Conservation (phyloP, 2,888 invertebrate genomes). For the Agrotis exclamationis region DNA sequence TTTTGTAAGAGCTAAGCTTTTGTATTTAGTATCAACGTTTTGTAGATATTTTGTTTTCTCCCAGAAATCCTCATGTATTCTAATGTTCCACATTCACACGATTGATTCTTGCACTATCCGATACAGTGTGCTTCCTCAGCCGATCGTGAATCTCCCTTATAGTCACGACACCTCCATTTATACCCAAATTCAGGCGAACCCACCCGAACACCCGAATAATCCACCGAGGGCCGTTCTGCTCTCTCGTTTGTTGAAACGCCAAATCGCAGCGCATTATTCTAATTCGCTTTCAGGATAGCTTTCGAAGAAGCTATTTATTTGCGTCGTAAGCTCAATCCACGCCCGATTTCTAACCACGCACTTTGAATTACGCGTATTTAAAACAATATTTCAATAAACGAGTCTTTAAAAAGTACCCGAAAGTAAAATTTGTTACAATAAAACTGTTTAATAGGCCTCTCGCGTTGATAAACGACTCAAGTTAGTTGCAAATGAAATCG, state of each 20-base stretch:
- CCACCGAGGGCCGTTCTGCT: slow-evolving; percentile 88
- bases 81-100: slow-evolving; percentile 56
- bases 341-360: slow-evolving; percentile 64
- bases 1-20: slow-evolving; percentile 47
- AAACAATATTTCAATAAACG: slow-evolving; percentile 68
- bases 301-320: slow-evolving; percentile 90
- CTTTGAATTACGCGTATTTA: slow-evolving; percentile 69
- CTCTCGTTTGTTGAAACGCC: slow-evolving; percentile 89
- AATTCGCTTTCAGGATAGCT: slow-evolving; percentile 89
- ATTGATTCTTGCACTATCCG: slow-evolving; percentile 71
- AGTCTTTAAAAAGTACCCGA: slow-evolving; percentile 18
- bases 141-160: slow-evolving; percentile 71
- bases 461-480: slow-evolving; percentile 68
- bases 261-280: slow-evolving; percentile 91
- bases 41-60: slow-evolving; percentile 50
- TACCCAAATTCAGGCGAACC: slow-evolving; percentile 86
- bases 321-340: slow-evolving; percentile 82
- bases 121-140: slow-evolving; percentile 70
- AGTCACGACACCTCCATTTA: slow-evolving; percentile 87
- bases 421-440: slow-evolving; percentile 46
- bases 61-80: slow-evolving; percentile 50
- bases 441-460: slow-evolving; percentile 56
- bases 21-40: slow-evolving; percentile 46
- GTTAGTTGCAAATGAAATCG: slow-evolving; percentile 75
- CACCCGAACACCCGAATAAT: slow-evolving; percentile 85